Evolutionary conservation across 1,140 invertebrate species (phyloP).

Genomic region (Dolichoris vasculosae): DNA sequence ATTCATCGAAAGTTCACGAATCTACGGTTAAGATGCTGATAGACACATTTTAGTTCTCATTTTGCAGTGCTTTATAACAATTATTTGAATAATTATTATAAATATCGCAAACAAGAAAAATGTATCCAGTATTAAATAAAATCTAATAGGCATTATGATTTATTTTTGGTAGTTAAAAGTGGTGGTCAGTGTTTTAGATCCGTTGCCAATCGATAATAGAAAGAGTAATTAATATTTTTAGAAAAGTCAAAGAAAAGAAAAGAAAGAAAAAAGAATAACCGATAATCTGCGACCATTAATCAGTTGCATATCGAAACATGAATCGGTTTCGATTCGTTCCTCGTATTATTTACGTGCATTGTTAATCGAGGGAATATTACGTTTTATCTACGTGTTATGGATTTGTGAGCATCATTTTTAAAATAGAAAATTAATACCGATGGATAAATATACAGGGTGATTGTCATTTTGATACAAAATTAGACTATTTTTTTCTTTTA

Average conservation of each 20-base stretch:
- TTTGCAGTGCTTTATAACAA: background rate
- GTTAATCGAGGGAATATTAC: constrained; percentile 1
- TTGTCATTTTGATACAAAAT: background rate
- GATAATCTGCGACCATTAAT: constrained; percentile 35
- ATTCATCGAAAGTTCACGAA: background rate
- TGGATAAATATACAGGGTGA: constrained; percentile 42
- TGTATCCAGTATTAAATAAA: background rate
- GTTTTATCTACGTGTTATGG: constrained; percentile 63
- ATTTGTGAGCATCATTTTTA: constrained; percentile 65
- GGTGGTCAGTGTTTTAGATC: constrained; percentile 41
- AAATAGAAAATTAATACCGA: constrained; percentile 8
- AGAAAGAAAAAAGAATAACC: constrained; percentile 6
- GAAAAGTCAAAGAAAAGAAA: background rate
- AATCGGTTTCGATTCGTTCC: constrained; percentile 23
- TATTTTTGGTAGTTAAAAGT: constrained; percentile 47
- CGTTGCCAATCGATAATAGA: constrained; percentile 7
- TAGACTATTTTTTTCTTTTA: too few species aligned
- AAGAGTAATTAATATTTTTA: background rate
- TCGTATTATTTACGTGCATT: constrained; percentile 28
- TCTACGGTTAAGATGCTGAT: background rate
- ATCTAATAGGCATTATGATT: background rate
- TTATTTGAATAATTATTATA: too few species aligned
- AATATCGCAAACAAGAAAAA: background rate
- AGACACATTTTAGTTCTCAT: background rate
- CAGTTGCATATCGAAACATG: background rate